Evolutionary conservation across 35 echinoderm and acorn worm genomes (phyloP), one percentile per base, ranked within the genome.

Genomic region (Patiria miniata): DNA sequence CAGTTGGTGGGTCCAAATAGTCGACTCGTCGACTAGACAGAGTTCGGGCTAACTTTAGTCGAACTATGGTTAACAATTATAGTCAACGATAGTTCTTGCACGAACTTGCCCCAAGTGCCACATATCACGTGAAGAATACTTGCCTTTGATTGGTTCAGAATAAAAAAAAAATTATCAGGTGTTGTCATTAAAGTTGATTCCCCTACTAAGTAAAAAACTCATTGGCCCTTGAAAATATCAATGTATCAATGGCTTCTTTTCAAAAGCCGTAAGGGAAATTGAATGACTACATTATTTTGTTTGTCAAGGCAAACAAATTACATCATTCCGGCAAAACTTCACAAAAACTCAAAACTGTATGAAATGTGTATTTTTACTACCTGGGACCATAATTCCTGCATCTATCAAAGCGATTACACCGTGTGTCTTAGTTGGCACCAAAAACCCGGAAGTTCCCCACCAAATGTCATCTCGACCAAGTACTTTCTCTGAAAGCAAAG

Each of bases 401-500:
- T 93, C 86, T 21, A 93, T 84, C 1, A 93, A 12, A 12, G 69
- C 80, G 0, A 93, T 28, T 18, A 42, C 36, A 10, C 91, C 91
- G 40, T 79, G 60, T 6, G 61, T 58, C 79, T 93, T 93, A 16
- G 39, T 85, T 26, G 91, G 86, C 14, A 89, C 81, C 21, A 93
- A 80, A 54, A 85, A 93, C 7, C 91, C 91, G 1, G 87, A 37
- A 0, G 80, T 86, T 26, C 77, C 23, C 91, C 91, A 93, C 86
- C 86, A 89, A 17, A 89, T 47, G 47, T 89, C 91, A 37, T 59
- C 65, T 30, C 86, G 60, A 21, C 81, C 65, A 30, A 88, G 83
- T 2, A 93, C 91, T 55, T 93, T 81, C 30, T 81, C 85, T 93
- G 59, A 3, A 14, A 29, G 33, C 53, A 19, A 44, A 28, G 23